Conservation (phyloP, 2,888 invertebrate genomes). For the Synergus japonicus region DNA sequence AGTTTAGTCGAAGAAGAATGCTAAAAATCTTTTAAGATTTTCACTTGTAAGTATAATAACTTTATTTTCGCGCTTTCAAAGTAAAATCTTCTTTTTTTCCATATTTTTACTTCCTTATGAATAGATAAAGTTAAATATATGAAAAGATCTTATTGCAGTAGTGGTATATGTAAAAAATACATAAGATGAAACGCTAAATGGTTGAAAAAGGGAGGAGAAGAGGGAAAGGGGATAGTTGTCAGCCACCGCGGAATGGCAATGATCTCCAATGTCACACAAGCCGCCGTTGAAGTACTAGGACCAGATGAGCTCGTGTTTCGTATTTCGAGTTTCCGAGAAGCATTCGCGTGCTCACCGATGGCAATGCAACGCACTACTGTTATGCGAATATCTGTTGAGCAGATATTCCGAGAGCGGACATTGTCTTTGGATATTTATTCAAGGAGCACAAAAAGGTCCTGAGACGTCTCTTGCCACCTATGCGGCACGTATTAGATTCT, state of each 20-base stretch:
- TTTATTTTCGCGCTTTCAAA: no score
- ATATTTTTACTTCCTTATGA: no score
- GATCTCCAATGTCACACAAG: constrained; percentile 72
- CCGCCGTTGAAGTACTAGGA: constrained; percentile 57
- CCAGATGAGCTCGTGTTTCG: constrained; percentile 69
- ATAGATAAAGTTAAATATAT: no score
- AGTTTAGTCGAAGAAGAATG: no score
- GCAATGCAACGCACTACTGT: constrained; percentile 10
- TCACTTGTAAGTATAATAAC: no score
- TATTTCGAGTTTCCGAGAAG: constrained; percentile 71
- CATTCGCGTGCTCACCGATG: constrained; percentile 53
- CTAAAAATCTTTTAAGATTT: no score
- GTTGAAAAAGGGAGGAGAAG: constrained; percentile 44
- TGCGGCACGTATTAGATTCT: background rate
- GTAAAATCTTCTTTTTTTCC: no score
- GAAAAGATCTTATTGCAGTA: no score
- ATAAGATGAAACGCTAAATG: background rate
- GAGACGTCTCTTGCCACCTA: background rate
- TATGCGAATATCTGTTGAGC: background rate
- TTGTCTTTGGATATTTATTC: constrained; percentile 14
- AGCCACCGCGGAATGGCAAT: constrained; percentile 64
- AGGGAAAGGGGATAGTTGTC: constrained; percentile 47
- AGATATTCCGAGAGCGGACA: background rate
- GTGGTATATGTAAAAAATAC: no score
- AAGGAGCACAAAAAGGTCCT: background rate